These are phyloP conservation scores for Bubo blakistoni DNA, from an alignment of 2,113 vertebrate species.

Conservation along the genomic window DNA sequence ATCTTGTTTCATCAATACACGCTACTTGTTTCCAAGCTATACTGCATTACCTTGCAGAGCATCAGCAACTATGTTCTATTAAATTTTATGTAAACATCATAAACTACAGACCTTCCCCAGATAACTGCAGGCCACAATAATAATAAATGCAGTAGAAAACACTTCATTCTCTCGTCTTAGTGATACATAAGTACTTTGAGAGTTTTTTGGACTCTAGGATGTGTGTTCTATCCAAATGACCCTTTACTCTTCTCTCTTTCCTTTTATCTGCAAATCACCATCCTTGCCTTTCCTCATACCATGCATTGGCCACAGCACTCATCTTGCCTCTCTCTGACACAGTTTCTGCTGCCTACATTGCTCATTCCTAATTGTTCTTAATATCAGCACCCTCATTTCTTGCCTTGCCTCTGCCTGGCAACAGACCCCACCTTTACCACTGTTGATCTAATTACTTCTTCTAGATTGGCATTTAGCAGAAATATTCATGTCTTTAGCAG, in stretches of 20 bases:
- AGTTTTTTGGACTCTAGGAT: background rate
- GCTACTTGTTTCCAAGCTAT: background rate
- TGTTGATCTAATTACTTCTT: conserved; percentile 29
- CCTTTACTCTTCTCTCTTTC: background rate
- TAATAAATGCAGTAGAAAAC: background rate
- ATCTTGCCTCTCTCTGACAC: background rate
- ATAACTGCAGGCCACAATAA: background rate
- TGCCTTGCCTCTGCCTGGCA: background rate
- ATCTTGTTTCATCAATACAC: background rate
- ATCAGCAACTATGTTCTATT: background rate
- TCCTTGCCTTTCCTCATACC: background rate
- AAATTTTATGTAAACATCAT: background rate
- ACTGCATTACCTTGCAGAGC: background rate
- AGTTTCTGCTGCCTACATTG: background rate
- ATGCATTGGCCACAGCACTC: background rate
- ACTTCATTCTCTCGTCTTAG: accelerated
- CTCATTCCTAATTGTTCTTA: background rate
- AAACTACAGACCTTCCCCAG: background rate
- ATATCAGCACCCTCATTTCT: background rate
- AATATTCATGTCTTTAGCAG: conserved; percentile 36
- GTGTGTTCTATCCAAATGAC: background rate
- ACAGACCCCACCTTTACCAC: background rate
- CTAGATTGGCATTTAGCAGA: background rate
- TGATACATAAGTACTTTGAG: background rate
- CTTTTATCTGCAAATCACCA: background rate